A percentile compares a stretch with the other conserved stretches of the same genome.
Conservation (phyloP, 2,113 vertebrate genomes). For the Sterna hirundo region DNA sequence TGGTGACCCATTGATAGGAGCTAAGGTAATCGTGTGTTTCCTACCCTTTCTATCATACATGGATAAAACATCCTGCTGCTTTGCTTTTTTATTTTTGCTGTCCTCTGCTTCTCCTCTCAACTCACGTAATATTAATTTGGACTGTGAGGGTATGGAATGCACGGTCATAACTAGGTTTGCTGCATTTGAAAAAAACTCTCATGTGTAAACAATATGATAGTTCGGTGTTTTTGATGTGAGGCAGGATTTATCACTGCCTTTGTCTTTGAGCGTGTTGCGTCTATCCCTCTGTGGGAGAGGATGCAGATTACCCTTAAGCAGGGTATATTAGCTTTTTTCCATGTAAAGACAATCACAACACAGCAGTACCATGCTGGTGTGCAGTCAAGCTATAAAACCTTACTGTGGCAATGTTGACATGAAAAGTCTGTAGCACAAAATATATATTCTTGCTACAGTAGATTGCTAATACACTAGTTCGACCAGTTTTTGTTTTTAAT, state of each 20-base stretch:
- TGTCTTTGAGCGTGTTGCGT: background rate
- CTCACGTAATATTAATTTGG: background rate
- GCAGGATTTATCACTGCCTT: background rate
- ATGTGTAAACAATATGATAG: background rate
- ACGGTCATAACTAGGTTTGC: background rate
- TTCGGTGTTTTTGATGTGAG: background rate
- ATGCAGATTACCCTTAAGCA: background rate
- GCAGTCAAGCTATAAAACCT: background rate
- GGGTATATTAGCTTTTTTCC: background rate
- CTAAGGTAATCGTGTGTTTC: background rate
- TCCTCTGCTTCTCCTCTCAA: background rate
- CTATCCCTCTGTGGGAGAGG: background rate
- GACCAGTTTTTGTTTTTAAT: background rate
- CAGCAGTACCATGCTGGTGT: background rate
- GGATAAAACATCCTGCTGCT: background rate
- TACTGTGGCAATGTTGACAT: background rate
- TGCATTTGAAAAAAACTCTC: background rate
- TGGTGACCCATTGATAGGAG: background rate
- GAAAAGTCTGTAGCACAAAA: background rate
- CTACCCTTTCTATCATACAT: background rate
- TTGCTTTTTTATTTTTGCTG: background rate
- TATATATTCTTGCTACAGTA: background rate
- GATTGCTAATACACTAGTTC: background rate
- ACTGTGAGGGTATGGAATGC: background rate
- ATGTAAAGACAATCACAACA: background rate